Evolutionary conservation across 2,888 invertebrate genomes (phyloP).

Genomic region (Chydorus sphaericus): DNA sequence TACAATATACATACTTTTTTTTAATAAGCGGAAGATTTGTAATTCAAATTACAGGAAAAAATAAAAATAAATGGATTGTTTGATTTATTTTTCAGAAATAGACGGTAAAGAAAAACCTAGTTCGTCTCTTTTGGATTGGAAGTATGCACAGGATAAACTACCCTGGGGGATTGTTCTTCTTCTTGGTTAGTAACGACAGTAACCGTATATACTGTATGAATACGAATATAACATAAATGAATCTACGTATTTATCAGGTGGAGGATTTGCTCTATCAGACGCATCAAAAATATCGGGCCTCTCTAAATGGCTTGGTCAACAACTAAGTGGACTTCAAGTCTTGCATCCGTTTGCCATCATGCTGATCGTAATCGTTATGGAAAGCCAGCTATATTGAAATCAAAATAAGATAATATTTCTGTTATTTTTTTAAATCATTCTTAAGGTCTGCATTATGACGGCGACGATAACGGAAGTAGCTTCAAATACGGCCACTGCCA

Average conservation of each 20-base stretch:
- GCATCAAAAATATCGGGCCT: conserved; percentile 67
- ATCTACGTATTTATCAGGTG: conserved; percentile 37
- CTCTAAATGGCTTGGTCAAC: conserved; percentile 55
- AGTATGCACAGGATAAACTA: conserved; percentile 63
- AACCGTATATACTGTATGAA: background rate
- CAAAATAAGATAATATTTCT: too few species aligned
- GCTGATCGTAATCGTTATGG: too few species aligned
- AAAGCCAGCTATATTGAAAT: too few species aligned
- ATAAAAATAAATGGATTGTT: too few species aligned
- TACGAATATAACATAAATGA: too few species aligned
- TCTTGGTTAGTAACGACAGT: conserved; percentile 40
- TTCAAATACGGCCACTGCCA: conserved; percentile 79
- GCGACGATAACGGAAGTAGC: conserved; percentile 77
- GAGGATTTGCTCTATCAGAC: conserved; percentile 80
- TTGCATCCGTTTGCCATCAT: conserved; percentile 50
- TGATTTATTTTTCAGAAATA: too few species aligned
- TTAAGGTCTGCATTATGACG: conserved; percentile 36
- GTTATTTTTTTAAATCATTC: too few species aligned
- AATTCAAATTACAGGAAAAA: too few species aligned
- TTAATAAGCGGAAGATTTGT: background rate
- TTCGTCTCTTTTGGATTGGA: conserved; percentile 65
- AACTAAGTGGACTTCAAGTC: conserved; percentile 47
- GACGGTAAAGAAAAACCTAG: conserved; percentile 40
- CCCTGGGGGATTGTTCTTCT: conserved; percentile 82
- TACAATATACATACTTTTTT: background rate